Evolutionary conservation across 2,888 invertebrate genomes (phyloP).

Genomic region (Carabus problematicus): DNA sequence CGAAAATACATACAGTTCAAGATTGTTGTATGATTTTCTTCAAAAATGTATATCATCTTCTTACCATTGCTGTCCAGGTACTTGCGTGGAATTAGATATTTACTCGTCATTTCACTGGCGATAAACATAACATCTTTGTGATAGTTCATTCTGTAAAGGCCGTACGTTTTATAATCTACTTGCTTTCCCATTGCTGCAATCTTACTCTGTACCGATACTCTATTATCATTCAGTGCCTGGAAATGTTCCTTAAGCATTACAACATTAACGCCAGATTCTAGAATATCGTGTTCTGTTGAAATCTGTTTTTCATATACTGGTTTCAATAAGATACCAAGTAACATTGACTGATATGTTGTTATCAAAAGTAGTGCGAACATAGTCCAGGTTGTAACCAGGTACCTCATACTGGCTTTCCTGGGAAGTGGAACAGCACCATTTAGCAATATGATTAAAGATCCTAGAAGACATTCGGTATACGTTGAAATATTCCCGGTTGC

Average conservation of each 20-base stretch:
- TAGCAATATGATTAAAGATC: background rate
- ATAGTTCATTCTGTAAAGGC: background rate
- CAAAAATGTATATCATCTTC: background rate
- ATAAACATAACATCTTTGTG: background rate
- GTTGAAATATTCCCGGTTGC: background rate
- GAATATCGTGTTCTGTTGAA: background rate
- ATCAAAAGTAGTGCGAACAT: background rate
- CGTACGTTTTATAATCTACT: no score
- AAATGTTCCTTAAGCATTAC: no score
- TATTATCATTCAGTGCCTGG: no score
- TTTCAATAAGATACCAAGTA: background rate
- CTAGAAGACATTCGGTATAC: background rate
- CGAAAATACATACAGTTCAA: background rate
- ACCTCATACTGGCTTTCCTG: background rate
- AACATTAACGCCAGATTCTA: no score
- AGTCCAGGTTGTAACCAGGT: background rate
- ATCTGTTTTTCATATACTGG: slow-evolving; percentile 4
- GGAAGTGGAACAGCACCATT: background rate
- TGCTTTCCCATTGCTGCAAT: no score
- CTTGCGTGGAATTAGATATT: background rate
- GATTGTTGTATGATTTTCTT: background rate
- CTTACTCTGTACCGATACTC: no score
- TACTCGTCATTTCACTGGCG: background rate
- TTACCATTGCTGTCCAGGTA: background rate
- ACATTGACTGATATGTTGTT: background rate